phyloP scores from a whole-genome alignment of 2,797 vertebrate genomes.

The Myripristis jacobus region DNA sequence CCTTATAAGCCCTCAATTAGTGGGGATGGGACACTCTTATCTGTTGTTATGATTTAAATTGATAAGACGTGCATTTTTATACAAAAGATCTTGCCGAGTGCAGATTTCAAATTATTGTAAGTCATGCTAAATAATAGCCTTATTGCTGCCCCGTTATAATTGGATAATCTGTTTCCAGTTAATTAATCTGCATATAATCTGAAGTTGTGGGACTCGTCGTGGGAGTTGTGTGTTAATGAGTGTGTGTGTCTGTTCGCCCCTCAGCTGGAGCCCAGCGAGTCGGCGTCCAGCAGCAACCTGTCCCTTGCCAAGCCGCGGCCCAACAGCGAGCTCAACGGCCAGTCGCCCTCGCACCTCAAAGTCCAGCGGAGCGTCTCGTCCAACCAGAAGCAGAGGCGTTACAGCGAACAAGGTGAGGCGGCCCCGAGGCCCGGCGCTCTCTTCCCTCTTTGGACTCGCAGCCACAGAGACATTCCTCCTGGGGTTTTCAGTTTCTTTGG shows the following conservation, averaged over 20 bases:
- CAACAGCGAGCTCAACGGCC: conserved; percentile 95
- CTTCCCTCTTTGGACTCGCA: neutral
- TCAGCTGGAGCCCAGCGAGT: conserved; percentile 94
- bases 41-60: too few relatives aligned
- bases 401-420: conserved; percentile 94
- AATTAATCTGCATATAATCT: neutral
- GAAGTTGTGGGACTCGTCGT: neutral
- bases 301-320: conserved; percentile 94
- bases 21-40: too few relatives aligned
- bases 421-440: neutral
- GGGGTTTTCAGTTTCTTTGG: neutral
- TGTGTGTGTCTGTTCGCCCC: neutral
- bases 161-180: too few relatives aligned
- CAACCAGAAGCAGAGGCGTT: conserved; percentile 96
- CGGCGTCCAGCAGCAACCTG: conserved; percentile 95
- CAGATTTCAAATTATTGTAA: too few relatives aligned
- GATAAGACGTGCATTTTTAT: too few relatives aligned
- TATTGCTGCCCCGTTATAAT: too few relatives aligned
- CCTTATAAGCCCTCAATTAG: too few relatives aligned
- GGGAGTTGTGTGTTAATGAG: too few relatives aligned
- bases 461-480: neutral
- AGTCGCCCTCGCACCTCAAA: conserved; percentile 95
- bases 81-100: too few relatives aligned
- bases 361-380: conserved; percentile 94
- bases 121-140: too few relatives aligned